These are phyloP conservation scores for Murina feae DNA, from an alignment of 2,113 vertebrate species.

Conservation along the genomic window DNA sequence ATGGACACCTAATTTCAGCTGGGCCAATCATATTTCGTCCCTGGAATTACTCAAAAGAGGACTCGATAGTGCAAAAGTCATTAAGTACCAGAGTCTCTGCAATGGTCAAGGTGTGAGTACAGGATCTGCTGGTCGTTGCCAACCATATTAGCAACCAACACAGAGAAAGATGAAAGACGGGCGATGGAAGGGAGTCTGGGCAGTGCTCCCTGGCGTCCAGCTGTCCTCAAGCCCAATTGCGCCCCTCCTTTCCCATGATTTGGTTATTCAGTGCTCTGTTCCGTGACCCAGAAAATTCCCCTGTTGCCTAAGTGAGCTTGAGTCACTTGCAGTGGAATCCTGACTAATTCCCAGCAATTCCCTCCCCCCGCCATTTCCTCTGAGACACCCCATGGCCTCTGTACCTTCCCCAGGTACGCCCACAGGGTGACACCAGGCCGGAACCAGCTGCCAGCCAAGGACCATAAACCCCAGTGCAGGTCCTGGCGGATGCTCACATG, in stretches of 20 bases:
- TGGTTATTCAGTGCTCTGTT: not conserved
- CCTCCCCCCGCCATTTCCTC: not conserved
- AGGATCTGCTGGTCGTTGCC: not conserved
- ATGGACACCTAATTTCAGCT: not conserved
- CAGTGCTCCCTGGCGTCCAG: not conserved
- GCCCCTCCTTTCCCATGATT: not conserved
- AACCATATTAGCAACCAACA: not conserved
- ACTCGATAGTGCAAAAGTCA: not conserved
- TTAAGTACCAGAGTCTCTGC: not conserved
- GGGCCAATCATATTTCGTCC: not conserved
- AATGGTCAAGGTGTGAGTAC: not conserved
- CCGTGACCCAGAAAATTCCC: conserved; percentile 26
- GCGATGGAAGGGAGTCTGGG: not conserved
- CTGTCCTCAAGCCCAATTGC: not conserved
- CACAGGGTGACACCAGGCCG: not conserved
- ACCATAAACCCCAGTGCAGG: not conserved
- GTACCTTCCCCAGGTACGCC: not conserved
- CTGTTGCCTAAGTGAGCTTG: conserved; percentile 21
- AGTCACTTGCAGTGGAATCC: conserved; percentile 33
- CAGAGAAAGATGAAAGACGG: not conserved
- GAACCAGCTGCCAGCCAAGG: conserved; percentile 23
- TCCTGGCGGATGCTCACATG: not conserved
- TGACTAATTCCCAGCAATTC: not conserved
- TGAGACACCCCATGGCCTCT: not conserved
- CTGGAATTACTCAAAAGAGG: not conserved